Evolutionary conservation across 2,113 vertebrate genomes (phyloP).

Genomic region (Pterophyllum scalare): DNA sequence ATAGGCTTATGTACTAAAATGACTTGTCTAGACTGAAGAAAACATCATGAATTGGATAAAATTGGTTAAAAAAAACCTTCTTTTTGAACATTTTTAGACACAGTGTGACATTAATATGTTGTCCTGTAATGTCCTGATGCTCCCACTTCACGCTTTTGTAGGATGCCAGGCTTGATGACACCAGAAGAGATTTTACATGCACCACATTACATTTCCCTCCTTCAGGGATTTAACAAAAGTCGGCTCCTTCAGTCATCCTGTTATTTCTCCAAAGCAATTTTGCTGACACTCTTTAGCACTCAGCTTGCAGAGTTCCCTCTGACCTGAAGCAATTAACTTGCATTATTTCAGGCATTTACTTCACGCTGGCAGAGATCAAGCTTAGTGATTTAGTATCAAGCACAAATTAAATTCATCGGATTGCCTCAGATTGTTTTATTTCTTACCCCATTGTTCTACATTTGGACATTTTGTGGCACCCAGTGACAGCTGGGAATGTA

Average conservation of each 20-base stretch:
- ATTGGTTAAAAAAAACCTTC: not conserved
- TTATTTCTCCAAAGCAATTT: not conserved
- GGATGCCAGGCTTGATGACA: not conserved
- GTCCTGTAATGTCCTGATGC: not conserved
- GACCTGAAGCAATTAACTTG: conserved; percentile 46
- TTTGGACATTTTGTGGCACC: conserved; percentile 20
- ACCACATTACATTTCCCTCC: not conserved
- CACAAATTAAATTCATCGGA: conserved; percentile 29
- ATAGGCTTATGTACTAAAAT: not conserved
- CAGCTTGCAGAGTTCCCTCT: conserved; percentile 3
- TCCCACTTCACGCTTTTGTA: not conserved
- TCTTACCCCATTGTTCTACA: conserved; percentile 26
- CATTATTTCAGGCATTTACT: conserved; percentile 33
- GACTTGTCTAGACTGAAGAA: not conserved
- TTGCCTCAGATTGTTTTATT: conserved; percentile 17
- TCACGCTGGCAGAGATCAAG: conserved; percentile 50
- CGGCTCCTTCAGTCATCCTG: not conserved
- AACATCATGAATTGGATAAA: not conserved
- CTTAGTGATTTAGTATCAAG: conserved; percentile 35
- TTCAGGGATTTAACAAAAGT: not conserved
- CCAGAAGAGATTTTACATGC: not conserved
- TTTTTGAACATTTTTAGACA: not conserved
- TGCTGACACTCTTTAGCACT: not conserved
- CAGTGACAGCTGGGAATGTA: not conserved
- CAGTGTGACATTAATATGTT: not conserved